These are phyloP conservation scores for Aurelia sp. DNA, from an alignment of 30 jellyfish, hydroid and myxozoan genomes.

Conservation along the genomic window DNA sequence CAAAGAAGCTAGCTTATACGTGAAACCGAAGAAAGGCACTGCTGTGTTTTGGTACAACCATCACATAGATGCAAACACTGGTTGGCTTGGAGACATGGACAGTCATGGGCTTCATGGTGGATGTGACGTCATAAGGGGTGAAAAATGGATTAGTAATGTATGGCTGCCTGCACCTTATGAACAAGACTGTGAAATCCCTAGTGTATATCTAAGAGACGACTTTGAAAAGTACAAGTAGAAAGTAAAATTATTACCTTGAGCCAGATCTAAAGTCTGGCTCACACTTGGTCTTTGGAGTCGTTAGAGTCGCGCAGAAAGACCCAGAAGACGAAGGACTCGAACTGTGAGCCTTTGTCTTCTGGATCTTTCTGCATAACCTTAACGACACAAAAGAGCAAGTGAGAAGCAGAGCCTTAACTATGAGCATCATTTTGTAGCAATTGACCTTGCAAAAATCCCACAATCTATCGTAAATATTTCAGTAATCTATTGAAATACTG, in stretches of 20 bases:
- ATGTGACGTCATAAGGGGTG: slow-evolving; percentile 96
- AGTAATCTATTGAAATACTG: too few species aligned
- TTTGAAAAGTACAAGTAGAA: neutral
- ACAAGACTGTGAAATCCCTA: slow-evolving; percentile 39
- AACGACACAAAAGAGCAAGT: too few species aligned
- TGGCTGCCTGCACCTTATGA: slow-evolving; percentile 95
- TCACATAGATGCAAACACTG: slow-evolving; percentile 69
- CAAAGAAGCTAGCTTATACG: slow-evolving; percentile 77
- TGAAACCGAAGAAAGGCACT: slow-evolving; percentile 83
- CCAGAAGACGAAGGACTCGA: too few species aligned
- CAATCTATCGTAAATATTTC: too few species aligned
- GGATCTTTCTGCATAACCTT: too few species aligned
- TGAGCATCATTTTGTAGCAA: too few species aligned
- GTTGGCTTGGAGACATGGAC: slow-evolving; percentile 92
- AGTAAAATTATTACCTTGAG: neutral
- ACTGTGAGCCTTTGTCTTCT: too few species aligned
- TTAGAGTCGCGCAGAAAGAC: too few species aligned
- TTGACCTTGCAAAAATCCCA: too few species aligned
- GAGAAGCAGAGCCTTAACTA: too few species aligned
- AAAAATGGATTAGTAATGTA: slow-evolving; percentile 93
- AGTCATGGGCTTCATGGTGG: slow-evolving; percentile 94
- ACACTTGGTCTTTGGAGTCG: too few species aligned
- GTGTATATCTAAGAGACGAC: slow-evolving; percentile 42
- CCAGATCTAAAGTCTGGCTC: too few species aligned
- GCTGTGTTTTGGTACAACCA: slow-evolving; percentile 97